Conservation (phyloP, 2,113 vertebrate species). For the Centropus bengalensis region DNA sequence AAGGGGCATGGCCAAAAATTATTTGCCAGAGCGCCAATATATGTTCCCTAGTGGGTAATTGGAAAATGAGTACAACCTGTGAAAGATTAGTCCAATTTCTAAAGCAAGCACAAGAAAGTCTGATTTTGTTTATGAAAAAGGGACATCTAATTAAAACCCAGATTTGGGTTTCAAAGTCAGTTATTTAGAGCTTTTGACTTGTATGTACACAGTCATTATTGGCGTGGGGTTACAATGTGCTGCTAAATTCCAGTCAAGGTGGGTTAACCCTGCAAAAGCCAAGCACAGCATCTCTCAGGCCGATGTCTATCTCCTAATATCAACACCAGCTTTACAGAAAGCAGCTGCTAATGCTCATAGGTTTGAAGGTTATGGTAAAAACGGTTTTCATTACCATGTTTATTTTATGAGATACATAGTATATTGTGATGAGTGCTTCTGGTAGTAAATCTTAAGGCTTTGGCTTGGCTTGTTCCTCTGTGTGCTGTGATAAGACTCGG, state of each 20-base stretch:
- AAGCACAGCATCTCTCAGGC: background rate
- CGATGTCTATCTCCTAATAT: background rate
- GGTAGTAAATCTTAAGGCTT: conserved; percentile 45
- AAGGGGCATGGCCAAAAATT: conserved; percentile 39
- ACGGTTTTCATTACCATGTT: conserved; percentile 45
- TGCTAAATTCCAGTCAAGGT: background rate
- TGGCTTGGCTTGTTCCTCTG: background rate
- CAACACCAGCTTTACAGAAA: conserved; percentile 13
- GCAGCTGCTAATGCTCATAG: conserved; percentile 53
- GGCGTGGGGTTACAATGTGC: background rate
- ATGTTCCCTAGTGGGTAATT: conserved; percentile 39
- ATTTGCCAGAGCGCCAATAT: conserved; percentile 31
- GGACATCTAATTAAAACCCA: conserved; percentile 14
- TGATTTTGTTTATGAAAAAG: conserved; percentile 56
- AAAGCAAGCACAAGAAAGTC: conserved; percentile 38
- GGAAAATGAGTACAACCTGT: conserved; percentile 69
- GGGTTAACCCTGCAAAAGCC: background rate
- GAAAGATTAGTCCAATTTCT: conserved; percentile 66
- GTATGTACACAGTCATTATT: background rate
- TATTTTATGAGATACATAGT: conserved; percentile 53
- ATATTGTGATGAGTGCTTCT: conserved; percentile 53
- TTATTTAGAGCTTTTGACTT: background rate
- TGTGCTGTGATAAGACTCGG: background rate
- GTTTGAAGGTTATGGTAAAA: background rate
- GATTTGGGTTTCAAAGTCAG: conserved; percentile 38